Percentiles rank a stretch among this genome's conserved stretches.
Evolutionary conservation across 1,140 invertebrate species (phyloP).

Genomic region (Harpegnathos saltator): DNA sequence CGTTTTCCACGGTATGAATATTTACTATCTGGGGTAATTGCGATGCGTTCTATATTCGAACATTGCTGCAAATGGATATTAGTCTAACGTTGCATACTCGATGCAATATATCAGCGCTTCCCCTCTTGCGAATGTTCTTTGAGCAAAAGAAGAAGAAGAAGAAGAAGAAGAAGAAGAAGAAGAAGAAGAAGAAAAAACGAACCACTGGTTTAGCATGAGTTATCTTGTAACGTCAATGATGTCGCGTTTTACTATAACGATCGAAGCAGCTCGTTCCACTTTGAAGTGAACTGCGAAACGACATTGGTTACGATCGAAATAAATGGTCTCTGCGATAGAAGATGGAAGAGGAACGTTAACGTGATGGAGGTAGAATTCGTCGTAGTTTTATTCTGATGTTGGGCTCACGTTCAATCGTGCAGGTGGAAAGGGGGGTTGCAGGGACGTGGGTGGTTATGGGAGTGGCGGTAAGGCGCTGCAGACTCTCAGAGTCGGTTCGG

Average conservation of each 20-base stretch:
- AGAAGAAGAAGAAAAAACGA: no score
- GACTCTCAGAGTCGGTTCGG: slow-evolving; percentile 57
- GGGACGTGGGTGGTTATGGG: slow-evolving; percentile 42
- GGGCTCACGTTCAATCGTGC: slow-evolving; percentile 72
- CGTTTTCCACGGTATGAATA: slow-evolving; percentile 48
- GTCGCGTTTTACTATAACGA: slow-evolving; percentile 59
- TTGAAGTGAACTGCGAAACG: slow-evolving; percentile 68
- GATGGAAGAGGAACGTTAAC: slow-evolving; percentile 75
- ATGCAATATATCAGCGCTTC: background rate
- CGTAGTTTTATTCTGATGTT: slow-evolving; percentile 76
- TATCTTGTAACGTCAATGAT: slow-evolving; percentile 57
- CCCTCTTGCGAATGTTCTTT: background rate
- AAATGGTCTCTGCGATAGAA: slow-evolving; percentile 73
- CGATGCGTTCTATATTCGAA: slow-evolving; percentile 30
- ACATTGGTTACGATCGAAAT: slow-evolving; percentile 77
- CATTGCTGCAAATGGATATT: background rate
- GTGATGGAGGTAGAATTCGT: slow-evolving; percentile 72
- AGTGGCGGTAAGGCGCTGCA: slow-evolving; percentile 42
- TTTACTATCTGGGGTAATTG: slow-evolving; percentile 51
- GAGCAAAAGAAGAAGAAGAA: no score
- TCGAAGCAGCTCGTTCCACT: slow-evolving; percentile 59
- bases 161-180: no score
- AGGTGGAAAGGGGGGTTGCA: slow-evolving; percentile 52
- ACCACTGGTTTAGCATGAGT: slow-evolving; percentile 43
- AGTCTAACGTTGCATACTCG: background rate